Base-by-base conservation (phyloP, 2,113 vertebrate species). In the Xiphophorus couchianus region DNA sequence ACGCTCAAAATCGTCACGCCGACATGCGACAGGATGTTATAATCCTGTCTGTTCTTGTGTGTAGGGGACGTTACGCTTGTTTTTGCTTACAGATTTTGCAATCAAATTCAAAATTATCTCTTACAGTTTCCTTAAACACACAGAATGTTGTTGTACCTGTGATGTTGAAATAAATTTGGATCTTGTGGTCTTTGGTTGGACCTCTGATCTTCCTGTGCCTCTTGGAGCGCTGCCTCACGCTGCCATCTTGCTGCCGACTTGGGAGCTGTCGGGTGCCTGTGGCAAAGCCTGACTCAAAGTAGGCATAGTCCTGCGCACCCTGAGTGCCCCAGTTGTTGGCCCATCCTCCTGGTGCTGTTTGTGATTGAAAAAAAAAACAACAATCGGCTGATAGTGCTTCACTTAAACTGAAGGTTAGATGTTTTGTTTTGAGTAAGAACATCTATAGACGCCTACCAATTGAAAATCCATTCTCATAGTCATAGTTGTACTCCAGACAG, bases 401-500 rank as follows among this genome's bases (percentile, higher is more conserved):
- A 17, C 4, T 22, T 13, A 62, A 69, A 77, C 28, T 5, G 10
- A 3, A 31, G 1, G 10, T 29, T 14, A 4, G 0, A 25, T 12
- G 17, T 44, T 78, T n/a, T 2, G 14, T 48, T 19, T 48, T 19
- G 39, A 48, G 44, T 22, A 48, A 19, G 44, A 48, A 48, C 44
- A 48, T 19, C 9, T 13, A 62, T 15, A 17, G 30, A 30, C 15
- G 74, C 86, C 90, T 94, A 99, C 98, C 96, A 71, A 99, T 99
- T 39, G 96, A 96, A 93, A 99, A 99, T 78, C 98, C 98, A 68
- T 99, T 99, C 85, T 99, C 97, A 0, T 99, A 99, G 92, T 99
- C 96, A 13, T 99, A 99, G 91, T 99, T 98, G 89, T 98, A 99
- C 90, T 99, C 98, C 61, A 99, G 94, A 90, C 98, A 99, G 66